Percentiles rank a stretch among this genome's conserved stretches.
Conservation (phyloP, 92 coral and sea anemone genomes). For the Montipora capitata region DNA sequence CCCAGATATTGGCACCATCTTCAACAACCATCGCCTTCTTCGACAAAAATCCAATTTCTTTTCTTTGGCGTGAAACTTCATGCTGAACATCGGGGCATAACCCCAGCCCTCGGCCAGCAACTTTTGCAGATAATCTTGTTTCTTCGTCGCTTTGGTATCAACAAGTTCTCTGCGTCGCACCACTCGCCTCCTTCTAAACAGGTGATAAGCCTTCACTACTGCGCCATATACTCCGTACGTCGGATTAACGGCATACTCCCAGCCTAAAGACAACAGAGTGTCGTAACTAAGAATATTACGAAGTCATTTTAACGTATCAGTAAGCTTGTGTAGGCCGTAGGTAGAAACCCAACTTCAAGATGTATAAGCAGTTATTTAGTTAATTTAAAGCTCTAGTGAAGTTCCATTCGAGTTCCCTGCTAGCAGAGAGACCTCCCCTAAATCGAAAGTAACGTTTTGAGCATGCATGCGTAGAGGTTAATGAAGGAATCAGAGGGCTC, state of each 20-base stretch:
- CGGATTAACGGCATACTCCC: conserved; percentile 90
- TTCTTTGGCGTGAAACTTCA: conserved; percentile 95
- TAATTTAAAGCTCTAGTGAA: too few species aligned
- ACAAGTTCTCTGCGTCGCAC: conserved; percentile 83
- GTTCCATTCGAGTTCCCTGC: too few species aligned
- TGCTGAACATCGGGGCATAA: conserved; percentile 90
- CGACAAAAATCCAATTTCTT: conserved; percentile 96
- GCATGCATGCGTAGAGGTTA: too few species aligned
- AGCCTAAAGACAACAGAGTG: conserved; percentile 54
- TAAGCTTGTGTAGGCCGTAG: too few species aligned
- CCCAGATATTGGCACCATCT: conserved; percentile 83
- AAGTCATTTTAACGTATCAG: too few species aligned
- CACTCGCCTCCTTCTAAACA: conserved; percentile 87
- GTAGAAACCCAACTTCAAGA: too few species aligned
- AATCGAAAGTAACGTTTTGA: too few species aligned
- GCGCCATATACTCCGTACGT: conserved; percentile 91
- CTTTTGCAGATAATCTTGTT: conserved; percentile 87
- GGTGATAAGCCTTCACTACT: conserved; percentile 89
- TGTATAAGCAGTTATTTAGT: too few species aligned
- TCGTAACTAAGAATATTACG: too few species aligned
- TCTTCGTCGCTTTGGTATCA: conserved; percentile 75
- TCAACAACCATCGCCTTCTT: conserved; percentile 93
- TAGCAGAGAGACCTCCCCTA: too few species aligned
- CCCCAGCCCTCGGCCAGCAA: conserved; percentile 97
- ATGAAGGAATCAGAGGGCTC: too few species aligned